Conservation (phyloP, 2,888 invertebrate species). For the Hirudinaria manillensis region DNA sequence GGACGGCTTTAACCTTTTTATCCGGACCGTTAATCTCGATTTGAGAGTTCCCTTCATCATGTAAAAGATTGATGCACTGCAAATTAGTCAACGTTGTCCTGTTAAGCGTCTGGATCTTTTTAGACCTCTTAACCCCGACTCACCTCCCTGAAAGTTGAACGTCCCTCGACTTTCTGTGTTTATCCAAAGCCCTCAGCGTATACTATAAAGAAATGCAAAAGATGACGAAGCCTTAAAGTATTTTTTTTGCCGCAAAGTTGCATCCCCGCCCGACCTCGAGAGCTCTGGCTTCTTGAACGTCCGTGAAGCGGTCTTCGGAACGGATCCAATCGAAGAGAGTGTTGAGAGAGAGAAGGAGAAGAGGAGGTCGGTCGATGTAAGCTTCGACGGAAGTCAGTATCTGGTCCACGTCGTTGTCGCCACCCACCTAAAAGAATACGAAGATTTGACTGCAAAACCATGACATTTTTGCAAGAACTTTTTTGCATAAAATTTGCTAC, state of each 20-base stretch:
- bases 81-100: background rate
- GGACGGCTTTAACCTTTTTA: conserved; percentile 58
- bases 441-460: background rate
- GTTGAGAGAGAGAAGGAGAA: conserved; percentile 77
- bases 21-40: conserved; percentile 65
- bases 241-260: background rate
- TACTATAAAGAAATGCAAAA: conserved; percentile 49
- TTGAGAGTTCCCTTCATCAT: conserved; percentile 82
- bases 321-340: conserved; percentile 63
- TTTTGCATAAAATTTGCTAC: background rate
- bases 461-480: background rate
- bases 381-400: conserved; percentile 73
- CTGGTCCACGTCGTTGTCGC: conserved; percentile 84
- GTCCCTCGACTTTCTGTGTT: conserved; percentile 76
- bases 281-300: background rate
- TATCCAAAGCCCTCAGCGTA: conserved; percentile 82
- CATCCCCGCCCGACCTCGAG: conserved; percentile 12
- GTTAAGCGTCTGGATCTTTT: background rate
- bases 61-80: conserved; percentile 86
- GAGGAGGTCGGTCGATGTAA: conserved; percentile 76
- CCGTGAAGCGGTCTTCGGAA: conserved; percentile 3
- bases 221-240: background rate
- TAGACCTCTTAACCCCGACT: conserved; percentile 2
- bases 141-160: conserved; percentile 71
- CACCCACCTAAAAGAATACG: conserved; percentile 67